Percentiles rank a stretch among this genome's conserved stretches.
These are phyloP conservation scores for Trichacis sp. DNA, from an alignment of 2,888 invertebrate species.

Conservation along the genomic window DNA sequence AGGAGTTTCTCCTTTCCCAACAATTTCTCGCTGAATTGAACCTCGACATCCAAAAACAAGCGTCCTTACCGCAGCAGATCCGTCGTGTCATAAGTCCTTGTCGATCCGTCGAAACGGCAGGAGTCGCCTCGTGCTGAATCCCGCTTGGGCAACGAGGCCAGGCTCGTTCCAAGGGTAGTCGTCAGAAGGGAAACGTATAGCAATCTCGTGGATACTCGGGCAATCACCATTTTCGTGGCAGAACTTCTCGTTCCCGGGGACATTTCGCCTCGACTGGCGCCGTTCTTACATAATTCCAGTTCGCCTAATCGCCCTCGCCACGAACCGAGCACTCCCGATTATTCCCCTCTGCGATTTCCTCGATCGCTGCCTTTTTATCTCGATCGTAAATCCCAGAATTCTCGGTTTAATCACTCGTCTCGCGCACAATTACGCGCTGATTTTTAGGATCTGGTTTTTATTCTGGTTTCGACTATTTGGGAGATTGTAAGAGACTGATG, in stretches of 20 bases:
- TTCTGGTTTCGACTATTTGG: conserved; percentile 15
- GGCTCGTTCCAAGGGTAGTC: conserved; percentile 27
- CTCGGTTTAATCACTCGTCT: conserved; percentile 23
- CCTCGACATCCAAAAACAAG: neutral
- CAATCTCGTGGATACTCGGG: conserved; percentile 26
- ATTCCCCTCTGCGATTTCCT: conserved; percentile 27
- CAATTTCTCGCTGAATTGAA: neutral
- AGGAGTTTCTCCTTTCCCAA: too few relatives aligned
- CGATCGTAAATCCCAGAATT: conserved; percentile 21
- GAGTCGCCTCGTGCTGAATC: conserved; percentile 9
- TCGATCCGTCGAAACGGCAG: conserved; percentile 49
- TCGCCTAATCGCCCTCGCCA: conserved; percentile 20
- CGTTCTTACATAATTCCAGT: conserved; percentile 34
- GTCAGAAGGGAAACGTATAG: conserved; percentile 26
- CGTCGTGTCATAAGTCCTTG: conserved; percentile 48
- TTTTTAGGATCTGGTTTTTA: too few relatives aligned
- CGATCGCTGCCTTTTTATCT: conserved; percentile 21
- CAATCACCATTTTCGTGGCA: conserved; percentile 31
- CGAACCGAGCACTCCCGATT: neutral
- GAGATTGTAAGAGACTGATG: conserved; percentile 34
- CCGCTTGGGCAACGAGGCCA: conserved; percentile 21
- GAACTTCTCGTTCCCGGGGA: conserved; percentile 11
- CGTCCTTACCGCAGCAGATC: conserved; percentile 58
- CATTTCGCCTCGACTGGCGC: conserved; percentile 24
- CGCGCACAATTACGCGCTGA: too few relatives aligned